phyloP scores from a whole-genome alignment of 1,140 invertebrate species.

The Drosophila gunungcola region DNA sequence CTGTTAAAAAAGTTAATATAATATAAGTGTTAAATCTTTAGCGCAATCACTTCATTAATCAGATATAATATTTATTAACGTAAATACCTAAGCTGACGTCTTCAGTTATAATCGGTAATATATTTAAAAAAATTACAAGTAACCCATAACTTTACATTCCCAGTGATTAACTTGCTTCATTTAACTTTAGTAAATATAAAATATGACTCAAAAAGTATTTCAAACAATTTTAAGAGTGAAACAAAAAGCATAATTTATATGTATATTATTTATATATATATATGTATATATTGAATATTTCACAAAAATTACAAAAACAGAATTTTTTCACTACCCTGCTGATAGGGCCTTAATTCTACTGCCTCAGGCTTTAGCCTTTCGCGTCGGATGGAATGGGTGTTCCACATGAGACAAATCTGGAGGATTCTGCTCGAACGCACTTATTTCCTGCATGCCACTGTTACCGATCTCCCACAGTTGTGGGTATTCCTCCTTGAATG shows the following conservation, averaged over 20 bases:
- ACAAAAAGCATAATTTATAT: neutral
- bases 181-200: too few relatives aligned
- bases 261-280: conserved; percentile 8
- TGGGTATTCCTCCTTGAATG: conserved; percentile 89
- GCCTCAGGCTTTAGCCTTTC: conserved; percentile 82
- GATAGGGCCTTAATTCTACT: conserved; percentile 6
- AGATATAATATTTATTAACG: too few relatives aligned
- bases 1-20: too few relatives aligned
- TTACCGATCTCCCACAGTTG: conserved; percentile 89
- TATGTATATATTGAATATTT: conserved; percentile 20
- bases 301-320: conserved; percentile 4
- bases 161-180: neutral
- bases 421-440: conserved; percentile 88
- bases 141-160: neutral
- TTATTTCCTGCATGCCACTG: conserved; percentile 88
- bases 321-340: conserved; percentile 8
- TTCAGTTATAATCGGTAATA: too few relatives aligned
- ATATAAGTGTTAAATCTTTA: too few relatives aligned
- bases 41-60: too few relatives aligned
- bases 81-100: too few relatives aligned
- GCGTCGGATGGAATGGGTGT: conserved; percentile 90
- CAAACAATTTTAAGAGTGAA: neutral
- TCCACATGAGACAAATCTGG: conserved; percentile 88
- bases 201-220: neutral
- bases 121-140: neutral